Conservation (phyloP, 2,888 invertebrate genomes). For the Rhingia rostrata region DNA sequence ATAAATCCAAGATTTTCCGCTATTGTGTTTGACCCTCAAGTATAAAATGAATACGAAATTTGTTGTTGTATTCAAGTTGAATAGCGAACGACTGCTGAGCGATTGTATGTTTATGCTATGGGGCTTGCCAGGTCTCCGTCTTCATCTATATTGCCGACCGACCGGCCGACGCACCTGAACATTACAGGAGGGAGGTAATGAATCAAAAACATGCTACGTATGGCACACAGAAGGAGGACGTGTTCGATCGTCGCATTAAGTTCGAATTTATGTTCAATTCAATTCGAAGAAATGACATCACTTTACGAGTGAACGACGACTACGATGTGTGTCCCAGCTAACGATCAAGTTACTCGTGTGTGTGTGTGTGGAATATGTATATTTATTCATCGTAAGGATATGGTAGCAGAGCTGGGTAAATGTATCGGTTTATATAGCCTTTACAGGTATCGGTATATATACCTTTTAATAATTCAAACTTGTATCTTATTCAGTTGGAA, state of each 20-base stretch:
- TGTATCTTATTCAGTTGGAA: constrained; percentile 10
- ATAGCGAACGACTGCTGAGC: constrained; percentile 60
- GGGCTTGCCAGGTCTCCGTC: constrained; percentile 8
- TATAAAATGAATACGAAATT: constrained; percentile 74
- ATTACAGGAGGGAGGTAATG: constrained; percentile 42
- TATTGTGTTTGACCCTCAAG: constrained; percentile 74
- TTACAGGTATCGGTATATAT: constrained; percentile 4
- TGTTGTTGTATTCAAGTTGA: constrained; percentile 63
- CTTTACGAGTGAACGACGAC: constrained; percentile 16
- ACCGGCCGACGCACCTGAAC: constrained; percentile 24
- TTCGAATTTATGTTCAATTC: constrained; percentile 71
- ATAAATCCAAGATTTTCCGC: constrained; percentile 73
- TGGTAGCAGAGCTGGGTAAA: not conserved
- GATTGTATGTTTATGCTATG: constrained; percentile 31
- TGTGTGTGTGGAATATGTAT: not conserved
- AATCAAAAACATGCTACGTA: constrained; percentile 47
- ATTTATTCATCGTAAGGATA: constrained; percentile 24
- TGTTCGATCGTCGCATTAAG: constrained; percentile 58
- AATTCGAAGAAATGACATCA: constrained; percentile 58
- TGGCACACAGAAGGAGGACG: constrained; percentile 16
- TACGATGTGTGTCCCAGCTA: constrained; percentile 23
- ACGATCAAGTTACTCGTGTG: constrained; percentile 20
- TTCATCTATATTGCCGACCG: too few relatives aligned
- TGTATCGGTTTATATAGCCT: too few relatives aligned
- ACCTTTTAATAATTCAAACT: constrained; percentile 32